phyloP scores from a whole-genome alignment of 2,888 invertebrate species.

The Ethmia dodecea region DNA sequence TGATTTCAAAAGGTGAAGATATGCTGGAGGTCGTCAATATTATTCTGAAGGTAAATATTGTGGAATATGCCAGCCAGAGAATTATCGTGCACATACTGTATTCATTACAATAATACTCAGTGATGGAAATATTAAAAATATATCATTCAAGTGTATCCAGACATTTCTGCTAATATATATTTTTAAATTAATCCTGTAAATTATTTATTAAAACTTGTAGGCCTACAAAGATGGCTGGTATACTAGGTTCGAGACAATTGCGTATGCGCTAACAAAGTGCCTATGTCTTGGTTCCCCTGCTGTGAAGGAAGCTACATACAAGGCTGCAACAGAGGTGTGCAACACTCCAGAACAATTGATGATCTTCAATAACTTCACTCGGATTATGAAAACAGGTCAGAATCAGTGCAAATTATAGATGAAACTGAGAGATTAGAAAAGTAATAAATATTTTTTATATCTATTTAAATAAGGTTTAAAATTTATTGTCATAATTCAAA shows the following conservation, averaged over 20 bases:
- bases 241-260: conserved; percentile 76
- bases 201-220: conserved; percentile 39
- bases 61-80: no score
- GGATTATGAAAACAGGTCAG: conserved; percentile 67
- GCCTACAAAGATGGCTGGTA: conserved; percentile 67
- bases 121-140: no score
- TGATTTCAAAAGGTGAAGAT: conserved; percentile 26
- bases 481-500: no score
- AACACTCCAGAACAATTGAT: conserved; percentile 80
- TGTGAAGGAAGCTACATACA: conserved; percentile 74
- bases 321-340: conserved; percentile 73
- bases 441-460: no score
- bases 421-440: no score
- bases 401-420: no score
- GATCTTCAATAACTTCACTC: conserved; percentile 78
- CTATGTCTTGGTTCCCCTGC: conserved; percentile 46
- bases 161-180: no score
- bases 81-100: no score
- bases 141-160: no score
- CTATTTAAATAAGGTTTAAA: no score
- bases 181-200: no score
- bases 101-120: no score
- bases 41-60: conserved; percentile 54
- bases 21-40: conserved; percentile 48
- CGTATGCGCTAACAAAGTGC: conserved; percentile 81